Conservation (phyloP, 2,888 invertebrate genomes). For the Cancer borealis region DNA sequence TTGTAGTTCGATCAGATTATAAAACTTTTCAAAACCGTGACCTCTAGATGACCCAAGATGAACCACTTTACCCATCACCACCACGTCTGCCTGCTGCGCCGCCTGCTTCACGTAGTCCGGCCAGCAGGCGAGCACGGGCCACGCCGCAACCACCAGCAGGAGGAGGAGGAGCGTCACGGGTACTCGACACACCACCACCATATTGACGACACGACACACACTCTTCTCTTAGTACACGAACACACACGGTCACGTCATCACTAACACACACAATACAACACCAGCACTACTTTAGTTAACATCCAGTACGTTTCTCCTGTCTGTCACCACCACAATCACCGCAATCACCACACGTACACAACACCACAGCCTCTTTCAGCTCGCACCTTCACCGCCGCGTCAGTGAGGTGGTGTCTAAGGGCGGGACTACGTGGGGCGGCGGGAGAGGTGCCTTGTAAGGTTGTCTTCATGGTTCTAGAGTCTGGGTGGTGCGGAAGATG, state of each 20-base stretch:
- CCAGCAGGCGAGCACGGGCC: slow-evolving; percentile 59
- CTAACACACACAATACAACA: not conserved
- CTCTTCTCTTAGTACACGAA: not conserved
- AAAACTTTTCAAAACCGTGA: slow-evolving; percentile 44
- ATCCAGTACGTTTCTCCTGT: not conserved
- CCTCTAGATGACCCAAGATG: slow-evolving; percentile 54
- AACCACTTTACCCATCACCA: slow-evolving; percentile 63
- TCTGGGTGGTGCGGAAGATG: not conserved
- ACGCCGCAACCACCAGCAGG: slow-evolving; percentile 48
- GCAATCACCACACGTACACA: not conserved
- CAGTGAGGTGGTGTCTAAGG: not conserved
- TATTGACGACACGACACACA: not conserved
- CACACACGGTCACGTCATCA: not conserved
- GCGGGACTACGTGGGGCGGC: not conserved
- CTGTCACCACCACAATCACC: not conserved
- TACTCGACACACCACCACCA: slow-evolving; percentile 42
- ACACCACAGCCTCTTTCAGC: not conserved
- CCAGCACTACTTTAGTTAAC: not conserved
- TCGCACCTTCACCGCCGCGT: not conserved
- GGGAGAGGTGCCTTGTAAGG: not conserved
- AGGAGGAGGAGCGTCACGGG: not conserved
- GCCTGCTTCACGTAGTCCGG: slow-evolving; percentile 63
- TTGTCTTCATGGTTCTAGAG: not conserved
- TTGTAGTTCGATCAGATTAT: slow-evolving; percentile 40
- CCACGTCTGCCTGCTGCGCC: slow-evolving; percentile 54